Percentiles rank a stretch among this genome's conserved stretches.
phyloP scores from a whole-genome alignment of 2,888 invertebrate species.

The Andricus quercusramuli region DNA sequence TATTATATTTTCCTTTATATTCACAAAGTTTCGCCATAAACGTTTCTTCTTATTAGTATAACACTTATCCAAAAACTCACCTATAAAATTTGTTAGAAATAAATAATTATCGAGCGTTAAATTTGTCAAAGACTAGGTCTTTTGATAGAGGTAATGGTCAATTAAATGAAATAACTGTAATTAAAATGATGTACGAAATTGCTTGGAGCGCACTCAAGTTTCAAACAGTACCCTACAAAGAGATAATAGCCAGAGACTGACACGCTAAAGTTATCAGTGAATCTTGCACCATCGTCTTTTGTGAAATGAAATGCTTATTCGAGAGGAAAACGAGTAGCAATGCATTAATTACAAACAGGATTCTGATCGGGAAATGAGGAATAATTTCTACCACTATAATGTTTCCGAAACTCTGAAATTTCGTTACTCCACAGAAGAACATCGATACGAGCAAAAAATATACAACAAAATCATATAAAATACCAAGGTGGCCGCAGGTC shows the following conservation, averaged over 20 bases:
- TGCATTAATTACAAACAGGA: background rate
- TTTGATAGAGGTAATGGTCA: background rate
- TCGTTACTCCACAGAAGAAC: background rate
- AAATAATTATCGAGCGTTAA: background rate
- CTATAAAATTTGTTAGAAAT: background rate
- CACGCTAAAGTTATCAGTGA: slow-evolving; percentile 6
- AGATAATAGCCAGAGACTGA: background rate
- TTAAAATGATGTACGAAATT: slow-evolving; percentile 20
- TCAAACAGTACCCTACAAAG: background rate
- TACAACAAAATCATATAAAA: too few species aligned
- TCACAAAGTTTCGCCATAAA: too few species aligned
- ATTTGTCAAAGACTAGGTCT: background rate
- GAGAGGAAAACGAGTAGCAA: background rate
- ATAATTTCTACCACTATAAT: background rate
- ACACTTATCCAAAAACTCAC: too few species aligned
- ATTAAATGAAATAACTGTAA: slow-evolving; percentile 12
- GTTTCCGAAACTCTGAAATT: background rate
- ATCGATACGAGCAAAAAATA: background rate
- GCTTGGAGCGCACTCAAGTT: background rate
- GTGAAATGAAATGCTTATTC: slow-evolving; percentile 1
- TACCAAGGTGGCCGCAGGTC: too few species aligned
- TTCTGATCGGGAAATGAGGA: background rate
- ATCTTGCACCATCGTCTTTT: background rate
- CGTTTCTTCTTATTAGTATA: too few species aligned
- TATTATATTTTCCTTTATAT: too few species aligned